Percentiles rank a stretch among this genome's conserved stretches.
Evolutionary conservation across 2,797 vertebrate genomes (phyloP).

Genomic region (Pitangus sulphuratus): DNA sequence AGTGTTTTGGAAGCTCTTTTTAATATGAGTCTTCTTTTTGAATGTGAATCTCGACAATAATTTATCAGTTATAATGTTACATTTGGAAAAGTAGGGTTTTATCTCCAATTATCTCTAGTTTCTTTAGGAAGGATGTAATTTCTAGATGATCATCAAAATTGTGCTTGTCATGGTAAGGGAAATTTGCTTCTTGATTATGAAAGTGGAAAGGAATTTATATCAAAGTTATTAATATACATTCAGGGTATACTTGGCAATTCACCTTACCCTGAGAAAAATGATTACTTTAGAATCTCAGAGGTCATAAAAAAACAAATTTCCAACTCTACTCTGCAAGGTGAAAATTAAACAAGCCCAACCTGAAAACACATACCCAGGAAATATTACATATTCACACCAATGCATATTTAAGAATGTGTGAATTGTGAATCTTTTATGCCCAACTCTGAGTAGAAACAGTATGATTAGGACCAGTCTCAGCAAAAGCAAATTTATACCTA

Average conservation of each 20-base stretch:
- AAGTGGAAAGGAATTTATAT: neutral
- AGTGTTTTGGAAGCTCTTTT: neutral
- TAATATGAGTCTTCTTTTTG: neutral
- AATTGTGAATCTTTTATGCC: neutral
- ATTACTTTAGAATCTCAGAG: conserved; percentile 11
- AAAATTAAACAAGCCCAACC: neutral
- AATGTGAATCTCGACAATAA: neutral
- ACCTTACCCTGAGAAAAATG: neutral
- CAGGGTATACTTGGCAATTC: neutral
- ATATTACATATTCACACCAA: neutral
- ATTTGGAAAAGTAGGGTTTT: neutral
- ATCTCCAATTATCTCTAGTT: neutral
- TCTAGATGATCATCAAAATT: neutral
- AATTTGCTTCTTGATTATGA: conserved; percentile 26
- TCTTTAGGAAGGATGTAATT: neutral
- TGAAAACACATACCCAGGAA: neutral
- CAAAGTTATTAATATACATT: conserved; percentile 11
- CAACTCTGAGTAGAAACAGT: neutral
- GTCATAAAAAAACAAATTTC: neutral
- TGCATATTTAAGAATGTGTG: neutral
- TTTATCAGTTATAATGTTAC: neutral
- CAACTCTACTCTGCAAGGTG: neutral
- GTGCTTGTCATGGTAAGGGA: neutral
- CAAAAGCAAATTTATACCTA: neutral
- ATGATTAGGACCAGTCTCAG: neutral